A percentile compares a stretch with the other conserved stretches of the same genome.
Evolutionary conservation across 1,140 invertebrate species (phyloP).

Genomic region (Macrobrachium rosenbergii): DNA sequence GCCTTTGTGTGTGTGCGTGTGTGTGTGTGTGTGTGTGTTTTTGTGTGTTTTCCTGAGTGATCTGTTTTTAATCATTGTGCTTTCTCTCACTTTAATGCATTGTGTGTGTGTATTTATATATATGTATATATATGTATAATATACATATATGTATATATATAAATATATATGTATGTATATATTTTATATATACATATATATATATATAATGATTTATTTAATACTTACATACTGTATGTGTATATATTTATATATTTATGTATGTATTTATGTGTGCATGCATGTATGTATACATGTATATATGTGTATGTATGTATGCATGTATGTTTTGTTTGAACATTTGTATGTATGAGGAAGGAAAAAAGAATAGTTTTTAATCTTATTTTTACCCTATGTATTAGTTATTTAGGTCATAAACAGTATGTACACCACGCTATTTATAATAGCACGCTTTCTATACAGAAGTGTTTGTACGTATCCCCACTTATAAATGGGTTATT

Average conservation of each 20-base stretch:
- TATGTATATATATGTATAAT: not conserved
- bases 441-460: no score
- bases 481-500: no score
- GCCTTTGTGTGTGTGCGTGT: not conserved
- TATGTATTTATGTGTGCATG: constrained; percentile 27
- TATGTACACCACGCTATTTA: no score
- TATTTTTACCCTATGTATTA: no score
- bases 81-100: no score
- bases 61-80: no score
- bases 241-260: constrained; percentile 1
- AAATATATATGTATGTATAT: not conserved
- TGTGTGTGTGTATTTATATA: not conserved
- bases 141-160: not conserved
- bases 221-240: not conserved
- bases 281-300: constrained; percentile 26
- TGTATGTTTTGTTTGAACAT: not conserved
- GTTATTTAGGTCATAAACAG: no score
- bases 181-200: not conserved
- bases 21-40: not conserved
- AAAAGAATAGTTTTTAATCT: not conserved
- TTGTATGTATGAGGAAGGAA: not conserved
- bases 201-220: not conserved
- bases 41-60: no score
- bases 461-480: no score
- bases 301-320: constrained; percentile 12